phyloP scores from a whole-genome alignment of 2,797 vertebrate species.

The Malurus leucopterus region DNA sequence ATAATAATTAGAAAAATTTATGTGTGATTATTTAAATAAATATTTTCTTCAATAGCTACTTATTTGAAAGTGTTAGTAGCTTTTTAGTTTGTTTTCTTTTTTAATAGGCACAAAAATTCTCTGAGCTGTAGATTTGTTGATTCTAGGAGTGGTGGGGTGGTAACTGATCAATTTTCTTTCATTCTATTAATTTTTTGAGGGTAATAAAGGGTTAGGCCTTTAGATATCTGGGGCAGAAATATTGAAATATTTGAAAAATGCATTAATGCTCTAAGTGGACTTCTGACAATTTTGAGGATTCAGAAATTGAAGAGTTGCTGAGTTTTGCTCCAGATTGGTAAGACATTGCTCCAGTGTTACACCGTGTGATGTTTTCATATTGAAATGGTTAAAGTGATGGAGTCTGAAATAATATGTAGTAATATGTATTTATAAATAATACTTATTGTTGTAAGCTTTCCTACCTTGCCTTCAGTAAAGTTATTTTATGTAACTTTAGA shows the following conservation, averaged over 20 bases:
- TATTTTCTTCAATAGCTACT: not conserved
- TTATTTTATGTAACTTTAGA: not conserved
- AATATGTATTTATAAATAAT: too few relatives aligned
- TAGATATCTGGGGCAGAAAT: not conserved
- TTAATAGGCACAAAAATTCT: not conserved
- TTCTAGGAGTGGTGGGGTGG: not conserved
- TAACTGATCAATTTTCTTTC: not conserved
- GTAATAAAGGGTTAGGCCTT: not conserved
- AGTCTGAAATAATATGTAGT: not conserved
- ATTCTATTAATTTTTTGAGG: not conserved
- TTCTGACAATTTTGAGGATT: not conserved
- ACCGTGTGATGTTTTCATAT: not conserved
- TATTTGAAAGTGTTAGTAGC: not conserved
- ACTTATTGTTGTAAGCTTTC: not conserved
- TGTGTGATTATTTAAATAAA: not conserved
- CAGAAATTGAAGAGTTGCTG: not conserved
- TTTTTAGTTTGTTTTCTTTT: not conserved
- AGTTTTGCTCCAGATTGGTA: not conserved
- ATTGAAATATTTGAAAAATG: not conserved
- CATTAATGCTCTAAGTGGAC: not conserved
- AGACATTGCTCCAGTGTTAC: not conserved
- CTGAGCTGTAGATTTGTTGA: not conserved
- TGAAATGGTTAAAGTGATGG: not conserved
- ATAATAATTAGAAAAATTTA: not conserved
- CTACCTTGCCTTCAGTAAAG: not conserved